Evolutionary conservation across 2,797 vertebrate species (phyloP).

Genomic region (Leucoraja ocellata): DNA sequence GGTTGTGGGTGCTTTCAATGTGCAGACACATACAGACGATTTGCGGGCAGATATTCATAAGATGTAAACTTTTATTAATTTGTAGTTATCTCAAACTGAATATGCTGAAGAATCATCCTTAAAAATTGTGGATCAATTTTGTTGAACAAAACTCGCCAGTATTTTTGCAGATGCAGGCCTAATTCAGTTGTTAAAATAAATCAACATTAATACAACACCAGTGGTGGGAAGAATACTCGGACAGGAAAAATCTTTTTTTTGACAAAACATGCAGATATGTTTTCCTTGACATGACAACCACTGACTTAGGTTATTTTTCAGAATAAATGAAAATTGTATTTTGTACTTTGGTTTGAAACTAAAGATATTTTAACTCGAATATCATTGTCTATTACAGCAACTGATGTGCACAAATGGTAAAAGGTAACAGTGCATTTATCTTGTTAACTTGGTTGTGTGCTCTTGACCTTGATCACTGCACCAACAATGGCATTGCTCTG

Average conservation of each 20-base stretch:
- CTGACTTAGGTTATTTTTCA: background rate
- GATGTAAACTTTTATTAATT: background rate
- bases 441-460: background rate
- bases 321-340: background rate
- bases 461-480: conserved; percentile 8
- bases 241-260: background rate
- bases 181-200: background rate
- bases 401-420: background rate
- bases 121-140: background rate
- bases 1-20: background rate
- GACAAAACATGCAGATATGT: background rate
- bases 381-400: background rate
- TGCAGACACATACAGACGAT: background rate
- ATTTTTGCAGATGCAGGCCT: background rate
- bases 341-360: background rate
- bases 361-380: background rate
- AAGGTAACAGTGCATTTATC: background rate
- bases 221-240: background rate
- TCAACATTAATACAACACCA: background rate
- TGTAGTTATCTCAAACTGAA: background rate
- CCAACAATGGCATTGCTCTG: background rate
- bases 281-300: background rate
- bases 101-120: background rate
- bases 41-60: background rate
- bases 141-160: background rate